Conservation (phyloP, 2,113 vertebrate genomes). For the Chelonoidis abingdonii region DNA sequence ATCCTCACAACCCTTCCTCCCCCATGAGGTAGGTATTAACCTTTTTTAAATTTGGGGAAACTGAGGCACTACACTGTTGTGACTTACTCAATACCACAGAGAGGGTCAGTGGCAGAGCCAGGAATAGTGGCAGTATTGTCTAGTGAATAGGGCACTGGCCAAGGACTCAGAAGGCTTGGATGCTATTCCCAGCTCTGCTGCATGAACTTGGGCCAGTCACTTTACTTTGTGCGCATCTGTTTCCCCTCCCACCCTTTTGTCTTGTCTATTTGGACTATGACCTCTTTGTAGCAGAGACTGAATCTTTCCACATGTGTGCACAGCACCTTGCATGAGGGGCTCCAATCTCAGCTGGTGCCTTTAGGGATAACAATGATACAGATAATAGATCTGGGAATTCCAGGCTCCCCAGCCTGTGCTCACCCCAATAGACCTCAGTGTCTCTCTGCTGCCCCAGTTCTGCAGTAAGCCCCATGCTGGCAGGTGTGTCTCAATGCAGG, state of each 20-base stretch:
- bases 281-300: not conserved
- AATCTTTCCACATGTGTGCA: fast-evolving
- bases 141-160: not conserved
- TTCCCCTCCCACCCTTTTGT: not conserved
- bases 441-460: not conserved
- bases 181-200: fast-evolving
- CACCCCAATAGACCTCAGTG: not conserved
- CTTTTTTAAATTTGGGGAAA: not conserved
- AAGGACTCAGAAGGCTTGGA: not conserved
- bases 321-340: not conserved
- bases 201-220: not conserved
- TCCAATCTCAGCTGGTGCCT: not conserved
- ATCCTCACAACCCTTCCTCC: no score
- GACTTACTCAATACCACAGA: not conserved
- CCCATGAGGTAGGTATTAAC: not conserved
- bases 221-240: not conserved
- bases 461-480: fast-evolving
- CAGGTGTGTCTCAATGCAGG: not conserved
- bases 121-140: not conserved
- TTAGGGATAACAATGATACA: not conserved
- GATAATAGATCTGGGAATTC: not conserved
- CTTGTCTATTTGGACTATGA: fast-evolving
- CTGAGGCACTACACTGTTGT: not conserved
- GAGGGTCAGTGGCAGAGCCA: not conserved
- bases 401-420: not conserved